Percentiles rank a stretch among this genome's conserved stretches.
phyloP scores from a whole-genome alignment of 2,797 vertebrate genomes.

The Buceros bicornis region DNA sequence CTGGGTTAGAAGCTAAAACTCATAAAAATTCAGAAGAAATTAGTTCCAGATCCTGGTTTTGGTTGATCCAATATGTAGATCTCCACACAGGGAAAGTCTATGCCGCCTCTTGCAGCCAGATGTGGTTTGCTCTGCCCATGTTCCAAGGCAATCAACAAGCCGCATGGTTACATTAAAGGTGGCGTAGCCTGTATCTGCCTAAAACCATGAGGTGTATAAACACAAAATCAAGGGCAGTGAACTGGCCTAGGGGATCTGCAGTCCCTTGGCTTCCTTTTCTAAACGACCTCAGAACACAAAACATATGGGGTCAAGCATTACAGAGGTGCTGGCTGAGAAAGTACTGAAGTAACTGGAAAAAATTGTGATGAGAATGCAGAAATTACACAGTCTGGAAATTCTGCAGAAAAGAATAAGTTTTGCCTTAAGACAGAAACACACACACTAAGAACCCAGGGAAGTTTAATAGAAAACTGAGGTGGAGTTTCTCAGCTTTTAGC shows the following conservation, averaged over 20 bases:
- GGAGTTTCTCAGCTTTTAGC: background rate
- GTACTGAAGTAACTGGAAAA: slow-evolving; percentile 1
- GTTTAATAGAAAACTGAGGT: background rate
- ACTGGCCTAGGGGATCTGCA: background rate
- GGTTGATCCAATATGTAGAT: background rate
- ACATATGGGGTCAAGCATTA: background rate
- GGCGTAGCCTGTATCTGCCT: background rate
- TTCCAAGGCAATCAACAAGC: background rate
- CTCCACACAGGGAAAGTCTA: background rate
- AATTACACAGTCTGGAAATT: background rate
- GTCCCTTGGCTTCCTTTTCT: background rate
- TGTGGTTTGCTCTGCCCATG: background rate
- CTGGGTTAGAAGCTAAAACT: background rate
- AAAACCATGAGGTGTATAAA: background rate
- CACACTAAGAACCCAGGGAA: background rate
- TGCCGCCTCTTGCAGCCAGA: background rate
- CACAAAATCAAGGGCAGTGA: background rate
- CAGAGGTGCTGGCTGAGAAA: background rate
- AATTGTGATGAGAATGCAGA: background rate
- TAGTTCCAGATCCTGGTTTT: background rate
- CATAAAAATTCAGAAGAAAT: background rate
- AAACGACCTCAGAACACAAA: background rate
- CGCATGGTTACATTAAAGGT: background rate
- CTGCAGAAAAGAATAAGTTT: background rate
- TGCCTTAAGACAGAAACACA: background rate